Base-by-base conservation (phyloP, 2,888 invertebrate genomes). In the Cosmopolites sordidus region DNA sequence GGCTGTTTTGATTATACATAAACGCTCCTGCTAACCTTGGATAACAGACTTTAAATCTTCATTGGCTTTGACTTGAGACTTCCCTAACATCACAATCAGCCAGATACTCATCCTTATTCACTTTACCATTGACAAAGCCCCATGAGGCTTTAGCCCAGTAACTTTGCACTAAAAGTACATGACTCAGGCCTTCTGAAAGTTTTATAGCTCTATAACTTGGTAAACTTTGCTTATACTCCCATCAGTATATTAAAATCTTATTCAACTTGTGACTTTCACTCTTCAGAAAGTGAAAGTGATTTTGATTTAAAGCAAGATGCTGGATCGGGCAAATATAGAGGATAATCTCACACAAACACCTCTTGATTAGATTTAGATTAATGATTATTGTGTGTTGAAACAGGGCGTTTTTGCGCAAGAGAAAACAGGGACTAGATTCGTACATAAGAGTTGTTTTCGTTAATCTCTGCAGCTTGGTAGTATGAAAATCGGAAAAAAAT, bases 51-150 rank as follows among this genome's bases (percentile, higher is more conserved):
- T 96, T 60, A 97, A 83, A 73, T 81, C 97, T 59, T 90, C 88
- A 64, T 90, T 84, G 62, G 86, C 84, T 71, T 89, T 84, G 61
- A 97, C 84, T 51, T 87, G 74, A 78, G 11, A 97, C 93, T 81
- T 99, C 98, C 72, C 98, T 81, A 47, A 89, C 84, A 46, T 98
- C 98, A 79, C 98, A 99, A 67, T 86, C 87, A 64, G 87, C 84
- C 0, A 95, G 92, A 71, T 89, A 86, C 72, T 99, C 98, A 66
- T 89, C 89, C 74, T 96, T 92, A 73, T 99, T 98, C 5, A 98
- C 90, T 79, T 99, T 9, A 42, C 98, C 98, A 73, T 99, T 99
- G 0, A 98, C 98, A 76, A 99, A 99, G 45, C 97, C 93, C 98
- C 98, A 99, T 27, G 92, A 92, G 38, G 86, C 83, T 68, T 88